Base-by-base conservation (phyloP, 2,888 invertebrate species). In the Holacanthella duospinosa region DNA sequence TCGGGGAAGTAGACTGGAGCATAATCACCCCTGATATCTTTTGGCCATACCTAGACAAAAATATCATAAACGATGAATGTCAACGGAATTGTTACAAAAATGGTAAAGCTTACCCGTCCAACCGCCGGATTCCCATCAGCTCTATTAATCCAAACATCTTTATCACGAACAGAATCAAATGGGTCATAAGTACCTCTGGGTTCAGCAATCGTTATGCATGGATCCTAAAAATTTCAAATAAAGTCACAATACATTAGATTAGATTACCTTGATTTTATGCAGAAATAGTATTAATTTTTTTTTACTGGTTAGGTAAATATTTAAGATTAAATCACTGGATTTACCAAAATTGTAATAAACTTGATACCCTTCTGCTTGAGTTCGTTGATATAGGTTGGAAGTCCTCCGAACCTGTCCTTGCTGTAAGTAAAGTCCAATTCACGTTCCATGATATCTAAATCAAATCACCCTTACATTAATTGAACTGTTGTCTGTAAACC, bases 401-500 rank as follows among this genome's bases (percentile, higher is more conserved):
- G 77, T 2, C 82, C 84, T 44, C 79, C 79, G 75, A 81, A 89
- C 29, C 80, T 81, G 0, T 76, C 75, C n/a, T 77, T 76, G 74
- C 87, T 83, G 74, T 85, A 84, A 0, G 89, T 89, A 74, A 92
- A 92, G 75, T 89, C 89, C 75, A 89, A 87, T 64, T 82, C 82
- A 56, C 83, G 79, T 36, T 84, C 80, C 90, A 91, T 90, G 75
- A 89, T 89, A 77, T 90, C 90, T 66, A 90, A 62, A 24, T 62
- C 61, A 55, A 44, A 57, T 24, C 57, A 66, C n/a, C n/a, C n/a
- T n/a, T n/a, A n/a, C n/a, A n/a, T n/a, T n/a, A n/a, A n/a, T n/a
- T n/a, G n/a, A n/a, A n/a, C n/a, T n/a, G n/a, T n/a, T n/a, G n/a
- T n/a, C n/a, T n/a, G n/a, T n/a, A n/a, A n/a, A n/a, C n/a, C n/a